phyloP scores from a whole-genome alignment of 2,888 invertebrate species.

The Prenolepis imparis region DNA sequence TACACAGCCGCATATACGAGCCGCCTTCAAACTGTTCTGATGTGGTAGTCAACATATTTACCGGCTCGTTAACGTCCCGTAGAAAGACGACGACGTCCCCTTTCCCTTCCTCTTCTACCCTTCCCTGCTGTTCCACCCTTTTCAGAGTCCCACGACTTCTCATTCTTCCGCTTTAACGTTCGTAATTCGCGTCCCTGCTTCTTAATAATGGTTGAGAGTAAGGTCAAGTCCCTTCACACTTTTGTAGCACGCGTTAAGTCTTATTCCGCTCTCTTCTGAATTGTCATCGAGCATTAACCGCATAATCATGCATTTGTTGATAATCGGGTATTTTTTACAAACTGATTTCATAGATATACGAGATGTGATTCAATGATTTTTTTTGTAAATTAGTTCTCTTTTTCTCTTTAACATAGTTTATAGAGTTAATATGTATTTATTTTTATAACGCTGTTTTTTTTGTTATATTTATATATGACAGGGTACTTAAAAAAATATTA shows the following conservation, averaged over 20 bases:
- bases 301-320: background rate
- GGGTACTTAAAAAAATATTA: background rate
- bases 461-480: background rate
- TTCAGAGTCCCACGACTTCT: slow-evolving; percentile 63
- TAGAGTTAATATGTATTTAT: background rate
- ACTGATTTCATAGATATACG: background rate
- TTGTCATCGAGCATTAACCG: slow-evolving; percentile 38
- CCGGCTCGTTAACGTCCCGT: slow-evolving; percentile 86
- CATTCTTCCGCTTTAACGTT: slow-evolving; percentile 65
- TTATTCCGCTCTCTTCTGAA: background rate
- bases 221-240: slow-evolving; percentile 35
- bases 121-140: slow-evolving; percentile 41
- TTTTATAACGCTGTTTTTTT: background rate
- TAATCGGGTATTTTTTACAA: background rate
- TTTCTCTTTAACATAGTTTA: background rate
- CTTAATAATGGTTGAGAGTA: slow-evolving; percentile 66
- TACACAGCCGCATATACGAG: slow-evolving; percentile 60
- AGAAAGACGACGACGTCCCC: slow-evolving; percentile 72
- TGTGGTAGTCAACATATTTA: slow-evolving; percentile 86
- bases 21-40: slow-evolving; percentile 72
- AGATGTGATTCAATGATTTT: background rate
- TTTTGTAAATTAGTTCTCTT: background rate
- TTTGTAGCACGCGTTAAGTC: slow-evolving; percentile 12
- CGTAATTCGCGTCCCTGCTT: slow-evolving; percentile 69
- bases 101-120: slow-evolving; percentile 31